These are phyloP conservation scores for Morinoia aosen DNA, from an alignment of 2,888 invertebrate genomes.

Conservation along the genomic window DNA sequence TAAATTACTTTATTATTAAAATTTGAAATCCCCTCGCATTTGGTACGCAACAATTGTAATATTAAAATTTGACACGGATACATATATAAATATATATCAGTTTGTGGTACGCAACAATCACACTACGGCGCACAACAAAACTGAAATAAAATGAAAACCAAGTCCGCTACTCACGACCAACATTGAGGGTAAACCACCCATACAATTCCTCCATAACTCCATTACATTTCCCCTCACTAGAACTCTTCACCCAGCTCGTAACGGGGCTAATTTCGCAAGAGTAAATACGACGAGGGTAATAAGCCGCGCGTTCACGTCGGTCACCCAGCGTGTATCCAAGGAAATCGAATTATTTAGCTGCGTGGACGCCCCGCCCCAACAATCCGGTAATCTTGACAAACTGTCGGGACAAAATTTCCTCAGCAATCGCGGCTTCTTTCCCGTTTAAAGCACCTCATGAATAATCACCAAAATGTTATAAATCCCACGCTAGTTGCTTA, in stretches of 20 bases:
- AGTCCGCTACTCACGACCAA: neutral
- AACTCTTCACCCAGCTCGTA: neutral
- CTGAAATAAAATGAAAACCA: no score
- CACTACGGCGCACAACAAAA: neutral
- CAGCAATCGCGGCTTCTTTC: neutral
- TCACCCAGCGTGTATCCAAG: neutral
- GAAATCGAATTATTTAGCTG: neutral
- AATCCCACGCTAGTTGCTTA: neutral
- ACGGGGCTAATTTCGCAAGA: neutral
- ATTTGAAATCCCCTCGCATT: no score
- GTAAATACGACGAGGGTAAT: neutral
- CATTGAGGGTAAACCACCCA: neutral
- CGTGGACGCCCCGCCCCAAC: conserved; percentile 2
- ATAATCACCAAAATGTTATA: neutral
- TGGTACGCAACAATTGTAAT: no score
- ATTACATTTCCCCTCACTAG: neutral
- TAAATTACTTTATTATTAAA: no score
- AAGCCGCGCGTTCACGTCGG: neutral
- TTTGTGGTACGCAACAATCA: neutral
- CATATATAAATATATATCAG: no score
- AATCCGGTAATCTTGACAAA: conserved; percentile 32
- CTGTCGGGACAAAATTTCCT: neutral
- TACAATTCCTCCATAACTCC: neutral
- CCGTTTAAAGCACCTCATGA: neutral
- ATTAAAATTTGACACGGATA: no score